Evolutionary conservation across 2,113 vertebrate species (phyloP).

Genomic region (Gasterosteus aculeatus): DNA sequence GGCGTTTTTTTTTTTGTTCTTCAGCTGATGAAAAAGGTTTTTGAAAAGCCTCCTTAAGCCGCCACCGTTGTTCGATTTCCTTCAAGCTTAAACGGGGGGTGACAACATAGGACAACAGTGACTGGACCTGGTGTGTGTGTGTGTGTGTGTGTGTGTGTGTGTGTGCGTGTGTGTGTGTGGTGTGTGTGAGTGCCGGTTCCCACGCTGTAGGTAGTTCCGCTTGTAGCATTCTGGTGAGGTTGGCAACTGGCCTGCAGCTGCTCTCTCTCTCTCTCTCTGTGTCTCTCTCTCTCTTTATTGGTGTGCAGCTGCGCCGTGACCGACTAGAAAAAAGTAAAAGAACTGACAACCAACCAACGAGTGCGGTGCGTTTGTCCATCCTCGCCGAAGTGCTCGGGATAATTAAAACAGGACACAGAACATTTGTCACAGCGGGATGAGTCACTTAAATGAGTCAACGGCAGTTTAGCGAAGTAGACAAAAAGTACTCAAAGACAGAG

Average conservation of each 20-base stretch:
- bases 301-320: conserved; percentile 53
- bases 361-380: conserved; percentile 12
- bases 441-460: conserved; percentile 2
- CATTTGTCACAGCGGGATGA: conserved; percentile 36
- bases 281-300: conserved; percentile 37
- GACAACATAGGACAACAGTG: conserved; percentile 23
- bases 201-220: conserved; percentile 70
- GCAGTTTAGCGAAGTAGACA: conserved; percentile 10
- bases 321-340: background rate
- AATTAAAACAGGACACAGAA: conserved; percentile 28
- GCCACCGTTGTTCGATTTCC: conserved; percentile 24
- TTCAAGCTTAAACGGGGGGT: background rate
- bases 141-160: conserved; percentile 24
- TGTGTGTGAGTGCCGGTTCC: conserved; percentile 62
- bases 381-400: conserved; percentile 3
- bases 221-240: conserved; percentile 62
- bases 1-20: conserved; percentile 30
- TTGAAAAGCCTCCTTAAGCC: conserved; percentile 14
- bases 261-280: conserved; percentile 49
- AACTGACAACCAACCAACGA: conserved; percentile 53
- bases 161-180: conserved; percentile 28
- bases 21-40: conserved; percentile 24
- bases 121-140: conserved; percentile 20
- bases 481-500: conserved; percentile 19
- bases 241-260: conserved; percentile 76